Evolutionary conservation across 1,140 invertebrate species (phyloP).

Genomic region (Liolophura sinensis): DNA sequence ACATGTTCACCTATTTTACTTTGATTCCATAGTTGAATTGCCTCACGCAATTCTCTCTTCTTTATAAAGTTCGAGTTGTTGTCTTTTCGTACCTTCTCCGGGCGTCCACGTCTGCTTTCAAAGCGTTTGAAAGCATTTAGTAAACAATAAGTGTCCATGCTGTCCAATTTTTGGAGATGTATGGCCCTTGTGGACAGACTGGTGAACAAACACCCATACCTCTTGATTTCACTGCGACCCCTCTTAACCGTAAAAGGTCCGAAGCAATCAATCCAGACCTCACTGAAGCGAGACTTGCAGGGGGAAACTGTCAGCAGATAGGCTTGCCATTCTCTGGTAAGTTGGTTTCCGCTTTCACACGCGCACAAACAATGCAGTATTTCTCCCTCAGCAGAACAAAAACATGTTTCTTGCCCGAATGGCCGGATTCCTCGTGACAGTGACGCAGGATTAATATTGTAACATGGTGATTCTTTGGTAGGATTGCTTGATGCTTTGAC

Average conservation of each 20-base stretch:
- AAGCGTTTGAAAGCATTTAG: conserved; percentile 22
- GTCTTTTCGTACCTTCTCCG: conserved; percentile 12
- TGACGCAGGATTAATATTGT: conserved; percentile 11
- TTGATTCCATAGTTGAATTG: conserved; percentile 7
- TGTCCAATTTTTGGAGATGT: conserved; percentile 20
- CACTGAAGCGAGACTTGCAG: too few species aligned
- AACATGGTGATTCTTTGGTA: conserved; percentile 15
- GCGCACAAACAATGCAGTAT: too few species aligned
- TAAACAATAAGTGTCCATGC: conserved; percentile 20
- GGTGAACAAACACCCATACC: conserved; percentile 19
- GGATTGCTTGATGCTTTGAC: conserved; percentile 13
- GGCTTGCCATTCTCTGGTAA: too few species aligned
- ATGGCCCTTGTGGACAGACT: conserved; percentile 15
- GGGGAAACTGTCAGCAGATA: too few species aligned
- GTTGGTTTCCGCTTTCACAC: too few species aligned
- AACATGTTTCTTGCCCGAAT: too few species aligned
- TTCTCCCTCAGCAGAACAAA: too few species aligned
- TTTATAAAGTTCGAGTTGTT: conserved; percentile 25
- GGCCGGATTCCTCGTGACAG: conserved; percentile 13
- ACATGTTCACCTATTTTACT: not conserved
- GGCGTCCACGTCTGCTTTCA: conserved; percentile 16
- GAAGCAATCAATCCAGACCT: conserved; percentile 14
- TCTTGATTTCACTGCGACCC: conserved; percentile 14
- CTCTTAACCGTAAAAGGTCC: conserved; percentile 19
- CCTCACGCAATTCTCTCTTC: conserved; percentile 5